phyloP scores from a whole-genome alignment of 2,113 vertebrate genomes.

The human (Homo sapiens) region DNA sequence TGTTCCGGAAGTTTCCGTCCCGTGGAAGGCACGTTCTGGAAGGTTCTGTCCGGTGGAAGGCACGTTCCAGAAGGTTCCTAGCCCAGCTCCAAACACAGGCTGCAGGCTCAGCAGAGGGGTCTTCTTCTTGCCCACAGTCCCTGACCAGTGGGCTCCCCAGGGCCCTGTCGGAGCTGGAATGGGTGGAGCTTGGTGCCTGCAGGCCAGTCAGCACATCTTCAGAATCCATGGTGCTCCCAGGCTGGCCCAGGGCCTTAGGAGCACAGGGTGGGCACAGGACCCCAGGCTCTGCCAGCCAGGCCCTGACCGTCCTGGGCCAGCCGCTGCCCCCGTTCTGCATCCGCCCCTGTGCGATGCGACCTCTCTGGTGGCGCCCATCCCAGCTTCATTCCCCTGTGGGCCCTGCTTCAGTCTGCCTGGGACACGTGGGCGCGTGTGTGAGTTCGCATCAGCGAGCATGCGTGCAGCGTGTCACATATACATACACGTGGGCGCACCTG shows the following conservation, averaged over 20 bases:
- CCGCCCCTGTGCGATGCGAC: fast-evolving
- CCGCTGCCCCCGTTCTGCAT: too few species aligned
- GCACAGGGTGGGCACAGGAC: not conserved
- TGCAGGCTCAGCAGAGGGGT: too few species aligned
- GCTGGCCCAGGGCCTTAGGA: too few species aligned
- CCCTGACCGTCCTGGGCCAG: not conserved
- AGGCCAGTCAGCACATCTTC: not conserved
- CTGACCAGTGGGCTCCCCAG: not conserved
- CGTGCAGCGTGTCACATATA: too few species aligned
- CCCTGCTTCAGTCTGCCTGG: too few species aligned
- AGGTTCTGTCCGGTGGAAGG: not conserved
- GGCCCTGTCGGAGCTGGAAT: not conserved
- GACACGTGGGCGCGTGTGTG: too few species aligned
- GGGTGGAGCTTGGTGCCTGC: not conserved
- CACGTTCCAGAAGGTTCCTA: not conserved
- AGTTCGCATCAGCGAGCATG: too few species aligned
- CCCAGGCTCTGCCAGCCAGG: not conserved
- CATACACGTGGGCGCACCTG: too few species aligned
- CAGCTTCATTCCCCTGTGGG: too few species aligned
- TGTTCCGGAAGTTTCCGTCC: not conserved
- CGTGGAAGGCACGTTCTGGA: not conserved
- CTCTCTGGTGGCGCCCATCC: too few species aligned
- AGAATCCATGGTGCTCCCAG: too few species aligned
- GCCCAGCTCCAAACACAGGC: not conserved
- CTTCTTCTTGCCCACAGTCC: not conserved